Conservation (phyloP, 2,888 invertebrate genomes). For the Opisthograptis luteolata region DNA sequence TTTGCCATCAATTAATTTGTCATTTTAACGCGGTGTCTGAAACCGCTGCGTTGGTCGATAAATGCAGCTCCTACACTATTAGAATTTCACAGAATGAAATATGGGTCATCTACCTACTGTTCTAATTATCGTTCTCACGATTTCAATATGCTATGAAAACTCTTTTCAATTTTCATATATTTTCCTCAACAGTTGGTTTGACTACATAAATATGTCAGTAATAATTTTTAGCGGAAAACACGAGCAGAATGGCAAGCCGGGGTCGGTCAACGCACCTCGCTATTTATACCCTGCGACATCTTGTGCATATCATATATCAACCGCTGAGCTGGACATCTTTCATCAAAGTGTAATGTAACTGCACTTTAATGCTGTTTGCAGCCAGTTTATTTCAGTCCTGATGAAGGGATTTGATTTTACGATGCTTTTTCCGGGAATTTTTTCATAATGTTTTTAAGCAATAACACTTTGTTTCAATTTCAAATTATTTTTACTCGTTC, state of each 20-base stretch:
- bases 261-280: constrained; percentile 56
- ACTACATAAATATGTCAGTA: not conserved
- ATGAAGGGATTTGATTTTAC: constrained; percentile 15
- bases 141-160: too few species aligned
- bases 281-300: constrained; percentile 58
- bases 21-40: too few species aligned
- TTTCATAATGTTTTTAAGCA: not conserved
- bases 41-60: too few species aligned
- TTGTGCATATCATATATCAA: constrained; percentile 62
- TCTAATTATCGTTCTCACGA: too few species aligned
- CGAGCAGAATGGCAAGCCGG: constrained; percentile 44
- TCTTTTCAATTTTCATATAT: not conserved
- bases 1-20: too few species aligned
- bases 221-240: constrained; percentile 37
- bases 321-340: constrained; percentile 57
- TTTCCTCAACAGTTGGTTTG: too few species aligned
- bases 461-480: too few species aligned
- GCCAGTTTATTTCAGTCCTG: constrained; percentile 35
- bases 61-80: too few species aligned
- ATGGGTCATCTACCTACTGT: too few species aligned
- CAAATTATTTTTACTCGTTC: too few species aligned
- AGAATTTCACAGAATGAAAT: too few species aligned
- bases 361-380: constrained; percentile 47
- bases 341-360: constrained; percentile 56
- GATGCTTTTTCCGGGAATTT: not conserved